A percentile compares a stretch with the other conserved stretches of the same genome.
Conservation (phyloP, 2,888 invertebrate genomes). For the Ctenicera cuprea region DNA sequence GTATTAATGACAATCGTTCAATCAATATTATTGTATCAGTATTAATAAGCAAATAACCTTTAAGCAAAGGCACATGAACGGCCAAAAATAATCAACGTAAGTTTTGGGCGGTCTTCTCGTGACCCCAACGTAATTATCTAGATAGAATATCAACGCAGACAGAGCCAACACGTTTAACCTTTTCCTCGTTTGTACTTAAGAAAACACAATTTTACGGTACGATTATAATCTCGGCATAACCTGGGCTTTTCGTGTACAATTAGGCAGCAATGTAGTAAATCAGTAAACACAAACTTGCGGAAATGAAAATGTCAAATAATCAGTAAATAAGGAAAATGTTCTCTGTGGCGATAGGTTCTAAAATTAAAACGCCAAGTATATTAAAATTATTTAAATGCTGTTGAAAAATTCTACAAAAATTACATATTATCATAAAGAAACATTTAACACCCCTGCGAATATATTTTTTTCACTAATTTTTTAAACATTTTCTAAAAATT, state of each 20-base stretch:
- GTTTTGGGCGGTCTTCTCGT: slow-evolving; percentile 16
- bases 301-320: no score
- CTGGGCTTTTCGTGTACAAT: not conserved
- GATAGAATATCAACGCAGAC: slow-evolving; percentile 16
- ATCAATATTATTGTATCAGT: slow-evolving; percentile 3
- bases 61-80: not conserved
- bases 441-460: no score
- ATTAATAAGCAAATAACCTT: slow-evolving; percentile 12
- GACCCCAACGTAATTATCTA: slow-evolving; percentile 16
- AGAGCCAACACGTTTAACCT: slow-evolving; percentile 15
- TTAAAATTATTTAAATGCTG: no score
- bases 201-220: not conserved
- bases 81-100: slow-evolving; percentile 18
- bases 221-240: slow-evolving; percentile 9
- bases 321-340: no score
- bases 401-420: no score
- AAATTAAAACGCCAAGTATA: no score
- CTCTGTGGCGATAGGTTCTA: no score
- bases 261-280: not conserved
- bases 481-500: no score
- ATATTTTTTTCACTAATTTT: no score
- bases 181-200: not conserved
- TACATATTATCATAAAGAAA: no score
- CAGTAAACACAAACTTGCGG: no score
- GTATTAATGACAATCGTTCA: no score